Conservation (phyloP, 2,113 vertebrate genomes). For the Girardinichthys multiradiatus region DNA sequence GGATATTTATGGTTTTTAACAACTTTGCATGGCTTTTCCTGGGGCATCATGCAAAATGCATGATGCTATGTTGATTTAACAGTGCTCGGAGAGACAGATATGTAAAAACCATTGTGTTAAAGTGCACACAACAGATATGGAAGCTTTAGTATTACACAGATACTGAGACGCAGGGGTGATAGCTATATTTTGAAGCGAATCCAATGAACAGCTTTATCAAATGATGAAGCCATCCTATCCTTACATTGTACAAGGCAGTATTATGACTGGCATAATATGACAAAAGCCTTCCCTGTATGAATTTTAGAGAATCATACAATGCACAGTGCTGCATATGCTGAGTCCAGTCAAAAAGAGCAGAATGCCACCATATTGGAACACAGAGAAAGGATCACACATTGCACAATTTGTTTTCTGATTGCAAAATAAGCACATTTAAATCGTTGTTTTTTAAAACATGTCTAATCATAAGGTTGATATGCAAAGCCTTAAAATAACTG, state of each 20-base stretch:
- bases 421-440: neutral
- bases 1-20: neutral
- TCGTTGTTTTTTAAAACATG: neutral
- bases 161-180: too few relatives aligned
- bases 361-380: neutral
- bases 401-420: neutral
- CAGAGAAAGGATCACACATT: neutral
- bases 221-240: neutral
- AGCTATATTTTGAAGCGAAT: too few relatives aligned
- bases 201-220: neutral
- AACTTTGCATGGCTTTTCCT: neutral
- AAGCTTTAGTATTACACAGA: neutral
- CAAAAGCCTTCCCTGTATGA: neutral
- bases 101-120: neutral
- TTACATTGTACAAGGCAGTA: neutral
- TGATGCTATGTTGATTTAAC: conserved; percentile 3
- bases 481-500: neutral
- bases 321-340: too few relatives aligned
- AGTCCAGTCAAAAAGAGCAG: neutral
- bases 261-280: neutral
- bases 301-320: neutral
- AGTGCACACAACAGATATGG: neutral
- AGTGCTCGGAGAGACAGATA: neutral
- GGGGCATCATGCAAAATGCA: conserved; percentile 16
- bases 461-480: neutral